These are phyloP conservation scores for Cygnus buccinator DNA, from an alignment of 2,113 vertebrate species.

Conservation along the genomic window DNA sequence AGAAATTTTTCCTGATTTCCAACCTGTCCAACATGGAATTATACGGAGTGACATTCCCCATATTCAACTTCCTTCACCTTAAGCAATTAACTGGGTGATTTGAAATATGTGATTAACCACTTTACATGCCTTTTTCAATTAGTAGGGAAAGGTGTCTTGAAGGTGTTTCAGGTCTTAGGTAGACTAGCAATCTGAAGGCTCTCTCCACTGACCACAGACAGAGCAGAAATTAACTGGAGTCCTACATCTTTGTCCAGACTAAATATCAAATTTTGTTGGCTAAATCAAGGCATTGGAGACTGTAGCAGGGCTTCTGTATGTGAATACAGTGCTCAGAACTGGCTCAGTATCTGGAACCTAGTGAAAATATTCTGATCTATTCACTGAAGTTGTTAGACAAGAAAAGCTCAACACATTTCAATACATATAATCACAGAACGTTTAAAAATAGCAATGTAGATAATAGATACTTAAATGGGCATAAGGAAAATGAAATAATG, in stretches of 20 bases:
- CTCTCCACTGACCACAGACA: background rate
- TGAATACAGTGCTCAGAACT: background rate
- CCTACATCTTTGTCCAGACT: background rate
- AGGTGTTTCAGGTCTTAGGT: background rate
- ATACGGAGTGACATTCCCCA: rapidly evolving
- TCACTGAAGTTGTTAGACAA: background rate
- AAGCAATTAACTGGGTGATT: background rate
- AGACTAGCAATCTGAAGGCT: background rate
- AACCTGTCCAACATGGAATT: background rate
- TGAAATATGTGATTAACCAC: background rate
- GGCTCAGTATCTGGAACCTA: background rate
- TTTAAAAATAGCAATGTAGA: background rate
- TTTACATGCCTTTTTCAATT: background rate
- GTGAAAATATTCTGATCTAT: background rate
- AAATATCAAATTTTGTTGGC: background rate
- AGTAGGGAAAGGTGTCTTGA: background rate
- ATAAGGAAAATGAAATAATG: background rate
- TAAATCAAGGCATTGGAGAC: background rate
- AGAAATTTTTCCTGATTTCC: too few relatives aligned
- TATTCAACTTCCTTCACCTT: background rate
- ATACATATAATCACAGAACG: background rate
- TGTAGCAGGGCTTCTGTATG: background rate
- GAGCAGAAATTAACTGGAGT: background rate
- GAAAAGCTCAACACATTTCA: background rate
- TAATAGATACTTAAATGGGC: background rate